Percentiles rank a stretch among this genome's conserved stretches.
Evolutionary conservation across 2,797 vertebrate genomes (phyloP).

Genomic region (Squalus acanthias): DNA sequence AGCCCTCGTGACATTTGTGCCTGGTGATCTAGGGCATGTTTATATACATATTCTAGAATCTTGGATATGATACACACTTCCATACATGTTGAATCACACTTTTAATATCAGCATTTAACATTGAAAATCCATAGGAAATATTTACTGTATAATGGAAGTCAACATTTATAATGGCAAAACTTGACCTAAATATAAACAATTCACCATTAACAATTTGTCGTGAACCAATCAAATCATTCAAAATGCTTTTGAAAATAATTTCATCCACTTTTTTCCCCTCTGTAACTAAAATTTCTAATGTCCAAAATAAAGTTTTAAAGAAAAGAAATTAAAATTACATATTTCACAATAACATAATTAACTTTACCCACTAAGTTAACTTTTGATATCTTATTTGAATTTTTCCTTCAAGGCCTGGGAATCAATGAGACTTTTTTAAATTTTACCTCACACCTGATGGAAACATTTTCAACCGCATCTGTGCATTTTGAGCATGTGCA

Average conservation of each 20-base stretch:
- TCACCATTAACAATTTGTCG: background rate
- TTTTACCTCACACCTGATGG: background rate
- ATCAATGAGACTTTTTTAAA: background rate
- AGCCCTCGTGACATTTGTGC: background rate
- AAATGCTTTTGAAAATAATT: background rate
- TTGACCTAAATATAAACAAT: background rate
- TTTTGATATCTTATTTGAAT: background rate
- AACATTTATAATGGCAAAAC: too few species aligned
- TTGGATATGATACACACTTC: background rate
- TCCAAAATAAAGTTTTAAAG: too few species aligned
- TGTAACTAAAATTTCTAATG: background rate
- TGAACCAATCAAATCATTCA: background rate
- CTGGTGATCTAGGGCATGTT: background rate
- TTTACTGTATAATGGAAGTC: too few species aligned
- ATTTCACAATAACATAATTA: background rate
- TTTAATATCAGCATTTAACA: background rate
- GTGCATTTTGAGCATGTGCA: background rate
- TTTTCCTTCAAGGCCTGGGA: background rate
- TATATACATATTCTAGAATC: background rate
- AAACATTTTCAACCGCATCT: background rate
- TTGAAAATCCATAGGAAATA: too few species aligned
- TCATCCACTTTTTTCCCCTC: background rate
- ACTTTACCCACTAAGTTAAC: background rate
- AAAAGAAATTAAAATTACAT: too few species aligned
- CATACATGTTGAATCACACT: background rate